Percentiles rank a stretch among this genome's conserved stretches.
Conservation (phyloP, 2,888 invertebrate genomes). For the Cheilosia pagana region DNA sequence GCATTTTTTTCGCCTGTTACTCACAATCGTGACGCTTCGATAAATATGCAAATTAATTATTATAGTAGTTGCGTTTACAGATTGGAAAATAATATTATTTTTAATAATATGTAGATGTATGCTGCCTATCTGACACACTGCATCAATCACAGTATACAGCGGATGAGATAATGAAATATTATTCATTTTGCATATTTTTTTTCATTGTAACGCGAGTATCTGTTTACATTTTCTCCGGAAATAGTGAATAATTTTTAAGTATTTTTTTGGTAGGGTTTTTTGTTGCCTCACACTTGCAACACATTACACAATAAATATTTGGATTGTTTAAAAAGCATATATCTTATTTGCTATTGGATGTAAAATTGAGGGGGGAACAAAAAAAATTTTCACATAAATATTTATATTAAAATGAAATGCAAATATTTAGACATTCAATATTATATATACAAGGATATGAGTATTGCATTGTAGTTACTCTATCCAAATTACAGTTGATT, state of each 20-base stretch:
- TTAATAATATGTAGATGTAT: constrained; percentile 7
- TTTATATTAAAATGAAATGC: constrained; percentile 42
- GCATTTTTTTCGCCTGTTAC: not conserved
- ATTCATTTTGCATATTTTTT: constrained; percentile 28
- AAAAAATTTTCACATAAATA: constrained; percentile 4
- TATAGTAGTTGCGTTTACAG: constrained; percentile 47
- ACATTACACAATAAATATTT: constrained; percentile 29
- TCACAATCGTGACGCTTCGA: constrained; percentile 30
- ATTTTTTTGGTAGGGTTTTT: not conserved
- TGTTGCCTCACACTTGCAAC: not conserved
- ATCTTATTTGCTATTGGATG: constrained; percentile 36
- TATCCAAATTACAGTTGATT: constrained; percentile 39
- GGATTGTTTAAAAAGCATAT: constrained; percentile 32
- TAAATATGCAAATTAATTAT: constrained; percentile 64
- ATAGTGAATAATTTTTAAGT: constrained; percentile 34
- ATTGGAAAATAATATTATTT: constrained; percentile 51
- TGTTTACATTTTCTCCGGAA: constrained; percentile 23
- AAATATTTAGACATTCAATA: constrained; percentile 22
- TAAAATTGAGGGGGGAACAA: constrained; percentile 11
- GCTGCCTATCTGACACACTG: not conserved
- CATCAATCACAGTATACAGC: constrained; percentile 38
- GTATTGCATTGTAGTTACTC: constrained; percentile 29
- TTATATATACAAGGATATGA: not conserved
- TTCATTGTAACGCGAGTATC: not conserved
- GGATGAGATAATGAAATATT: constrained; percentile 56